Evolutionary conservation across 2,888 invertebrate genomes (phyloP).

Genomic region (Hypolimnas misippus): DNA sequence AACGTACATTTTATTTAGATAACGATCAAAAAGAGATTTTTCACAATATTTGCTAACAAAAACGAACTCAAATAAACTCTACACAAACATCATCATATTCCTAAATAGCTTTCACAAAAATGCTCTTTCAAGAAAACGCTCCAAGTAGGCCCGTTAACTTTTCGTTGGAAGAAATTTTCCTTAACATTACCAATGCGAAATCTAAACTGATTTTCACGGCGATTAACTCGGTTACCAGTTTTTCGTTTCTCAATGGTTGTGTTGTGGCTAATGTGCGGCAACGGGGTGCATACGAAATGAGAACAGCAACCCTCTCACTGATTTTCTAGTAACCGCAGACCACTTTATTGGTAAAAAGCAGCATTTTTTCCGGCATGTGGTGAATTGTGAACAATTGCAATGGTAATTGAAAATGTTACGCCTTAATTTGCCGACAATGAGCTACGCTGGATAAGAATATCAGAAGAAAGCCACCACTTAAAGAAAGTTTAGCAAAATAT

Average conservation of each 20-base stretch:
- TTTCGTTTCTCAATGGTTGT: slow-evolving; percentile 17
- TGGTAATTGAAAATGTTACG: neutral
- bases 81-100: no score
- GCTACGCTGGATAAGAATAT: no score
- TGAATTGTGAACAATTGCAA: neutral
- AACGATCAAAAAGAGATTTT: no score
- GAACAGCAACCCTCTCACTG: slow-evolving; percentile 17
- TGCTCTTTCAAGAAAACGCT: no score
- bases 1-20: no score
- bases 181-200: slow-evolving; percentile 5
- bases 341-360: slow-evolving; percentile 22
- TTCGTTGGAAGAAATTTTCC: neutral
- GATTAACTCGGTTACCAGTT: slow-evolving; percentile 24
- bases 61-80: no score
- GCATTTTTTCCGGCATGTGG: neutral
- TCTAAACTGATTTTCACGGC: slow-evolving; percentile 11
- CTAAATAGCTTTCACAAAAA: no score
- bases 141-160: neutral
- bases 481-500: no score
- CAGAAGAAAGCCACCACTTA: no score
- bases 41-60: no score
- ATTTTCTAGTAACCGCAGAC: slow-evolving; percentile 21
- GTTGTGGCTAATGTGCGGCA: slow-evolving; percentile 32
- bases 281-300: slow-evolving; percentile 39
- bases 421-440: no score